Conservation (phyloP, 2,113 vertebrate species). For the Sorex araneus region DNA sequence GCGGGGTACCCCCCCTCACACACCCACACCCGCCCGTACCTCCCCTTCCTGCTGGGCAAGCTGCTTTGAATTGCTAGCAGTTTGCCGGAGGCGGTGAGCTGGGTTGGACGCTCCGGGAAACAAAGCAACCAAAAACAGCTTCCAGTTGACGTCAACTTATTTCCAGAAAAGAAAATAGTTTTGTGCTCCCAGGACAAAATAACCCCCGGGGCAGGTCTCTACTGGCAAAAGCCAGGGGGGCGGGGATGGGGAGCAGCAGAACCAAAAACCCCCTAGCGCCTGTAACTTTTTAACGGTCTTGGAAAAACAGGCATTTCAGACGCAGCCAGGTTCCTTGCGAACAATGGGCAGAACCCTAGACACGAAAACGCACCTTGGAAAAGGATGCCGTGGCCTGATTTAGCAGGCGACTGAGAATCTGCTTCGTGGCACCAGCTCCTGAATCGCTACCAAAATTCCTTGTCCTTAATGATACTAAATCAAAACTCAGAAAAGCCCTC, state of each 20-base stretch:
- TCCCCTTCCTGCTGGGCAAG: conserved; percentile 28
- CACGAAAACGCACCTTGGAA: conserved; percentile 33
- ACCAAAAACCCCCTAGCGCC: background rate
- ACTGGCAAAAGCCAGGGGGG: conserved; percentile 64
- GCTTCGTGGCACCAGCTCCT: background rate
- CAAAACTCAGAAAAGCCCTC: conserved; percentile 21
- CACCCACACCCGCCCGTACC: background rate
- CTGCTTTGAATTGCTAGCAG: conserved; percentile 78
- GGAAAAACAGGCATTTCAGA: conserved; percentile 57
- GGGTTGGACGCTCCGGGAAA: conserved; percentile 82
- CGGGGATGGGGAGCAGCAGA: background rate
- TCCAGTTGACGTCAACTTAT: conserved; percentile 85
- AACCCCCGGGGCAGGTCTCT: conserved; percentile 79
- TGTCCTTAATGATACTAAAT: conserved; percentile 3
- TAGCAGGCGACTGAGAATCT: background rate
- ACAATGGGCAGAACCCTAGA: background rate
- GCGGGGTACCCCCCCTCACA: background rate
- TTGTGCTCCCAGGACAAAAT: conserved; percentile 82
- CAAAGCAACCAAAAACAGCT: conserved; percentile 85
- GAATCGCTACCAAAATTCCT: conserved; percentile 5
- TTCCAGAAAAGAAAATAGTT: conserved; percentile 86
- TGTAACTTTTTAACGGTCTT: conserved; percentile 64
- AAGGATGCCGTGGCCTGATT: conserved; percentile 12
- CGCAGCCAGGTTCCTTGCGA: background rate
- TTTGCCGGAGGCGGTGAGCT: conserved; percentile 78